Evolutionary conservation across 2,888 invertebrate genomes (phyloP).

Genomic region (Oxycera nigricornis): DNA sequence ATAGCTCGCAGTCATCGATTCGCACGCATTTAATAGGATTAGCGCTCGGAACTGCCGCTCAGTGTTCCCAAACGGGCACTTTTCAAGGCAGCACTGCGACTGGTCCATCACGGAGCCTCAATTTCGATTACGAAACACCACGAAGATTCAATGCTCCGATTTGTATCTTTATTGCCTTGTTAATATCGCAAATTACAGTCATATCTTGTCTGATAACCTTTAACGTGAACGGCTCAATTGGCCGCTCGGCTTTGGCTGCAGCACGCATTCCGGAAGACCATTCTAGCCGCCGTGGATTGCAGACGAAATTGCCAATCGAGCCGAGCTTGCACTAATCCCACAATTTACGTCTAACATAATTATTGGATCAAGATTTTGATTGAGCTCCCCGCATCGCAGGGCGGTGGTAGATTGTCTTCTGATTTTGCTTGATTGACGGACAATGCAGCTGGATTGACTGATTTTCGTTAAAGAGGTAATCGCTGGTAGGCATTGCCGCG

Average conservation of each 20-base stretch:
- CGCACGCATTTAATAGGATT: not conserved
- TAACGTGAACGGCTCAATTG: conserved; percentile 23
- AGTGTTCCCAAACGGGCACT: not conserved
- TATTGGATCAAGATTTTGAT: not conserved
- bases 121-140: conserved; percentile 22
- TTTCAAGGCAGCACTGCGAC: too few relatives aligned
- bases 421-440: not conserved
- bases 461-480: not conserved
- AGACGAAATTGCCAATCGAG: conserved; percentile 22
- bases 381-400: too few relatives aligned
- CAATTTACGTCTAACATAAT: conserved; percentile 33
- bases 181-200: conserved; percentile 29
- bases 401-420: too few relatives aligned
- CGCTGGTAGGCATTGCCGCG: too few relatives aligned
- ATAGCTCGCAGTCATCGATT: not conserved
- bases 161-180: conserved; percentile 34
- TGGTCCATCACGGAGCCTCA: conserved; percentile 1
- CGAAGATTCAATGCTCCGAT: conserved; percentile 19
- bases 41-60: not conserved
- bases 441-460: conserved; percentile 4
- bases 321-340: conserved; percentile 16
- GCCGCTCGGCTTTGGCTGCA: not conserved
- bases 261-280: conserved; percentile 26
- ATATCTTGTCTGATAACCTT: conserved; percentile 32
- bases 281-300: not conserved